Evolutionary conservation across 2,888 invertebrate species (phyloP), one percentile per base, ranked within the genome.

Genomic region (Drosophila neotestacea): DNA sequence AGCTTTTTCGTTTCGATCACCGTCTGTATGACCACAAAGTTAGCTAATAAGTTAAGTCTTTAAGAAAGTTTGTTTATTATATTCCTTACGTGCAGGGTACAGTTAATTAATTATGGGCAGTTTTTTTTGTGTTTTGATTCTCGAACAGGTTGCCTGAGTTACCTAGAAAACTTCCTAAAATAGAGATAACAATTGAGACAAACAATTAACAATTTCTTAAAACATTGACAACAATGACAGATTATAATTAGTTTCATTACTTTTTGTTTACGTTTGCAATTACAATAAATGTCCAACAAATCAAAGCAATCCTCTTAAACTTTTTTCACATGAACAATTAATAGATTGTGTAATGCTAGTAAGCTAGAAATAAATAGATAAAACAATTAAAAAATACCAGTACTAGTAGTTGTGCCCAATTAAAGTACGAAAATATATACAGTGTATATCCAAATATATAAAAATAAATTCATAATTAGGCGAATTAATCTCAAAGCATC

Each of bases 11-110:
- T 47, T 77, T 41, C 47, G 69, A 59, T 63, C 30, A 59, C 55
- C 70, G 62, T 55, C 64, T 70, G 68, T 73, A 75, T 62, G 64
- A 72, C 58, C 60, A 72, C 56, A 51, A 62, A 73, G 60, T 72
- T 81, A 60, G 59, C 67, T 62, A 82, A 76, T 76, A 75, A 73
- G 65, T 77, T 69, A 74, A 52, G 65, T 60, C 48, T 38, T 63
- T 63, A 78, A 65, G 72, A 83, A 79, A 78, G 71, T 72, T 76
- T 64, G 60, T 64, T 79, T 54, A 58, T 46, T 28, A 38, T 34
- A 52, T 28, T 4, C 22, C 22, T 70, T 58, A 34, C 55, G 22
- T 22, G 22, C 48, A 4, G 10, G 16, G 27, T 5, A 27, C 27
- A 22, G 42, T 34, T 39, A 30, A 41, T 2, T 41, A 27, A 28